Base-by-base conservation (phyloP, 2,113 vertebrate species). In the Misgurnus mizolepis region DNA sequence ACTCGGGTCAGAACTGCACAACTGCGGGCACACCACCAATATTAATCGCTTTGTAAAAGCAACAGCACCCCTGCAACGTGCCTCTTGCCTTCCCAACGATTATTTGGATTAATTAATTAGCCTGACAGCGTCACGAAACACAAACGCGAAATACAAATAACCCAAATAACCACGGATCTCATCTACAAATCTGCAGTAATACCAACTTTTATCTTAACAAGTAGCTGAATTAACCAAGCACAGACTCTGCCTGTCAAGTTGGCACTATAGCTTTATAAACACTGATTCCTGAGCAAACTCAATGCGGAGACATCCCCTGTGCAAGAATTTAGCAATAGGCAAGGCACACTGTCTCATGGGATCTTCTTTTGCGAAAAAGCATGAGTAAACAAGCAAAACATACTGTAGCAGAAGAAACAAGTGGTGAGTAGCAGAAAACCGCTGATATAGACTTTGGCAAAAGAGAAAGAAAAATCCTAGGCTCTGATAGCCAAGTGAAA, bases 61-160 rank as follows among this genome's bases (percentile, higher is more conserved):
- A 50, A 76, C 56, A 18, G 77, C 77, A 70, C 73, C 45, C 68
- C 68, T 55, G 64, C 80, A 68, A 58, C 12, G 14, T 69, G 74
- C 80, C 73, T 80, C 80, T 80, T 82, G 80, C 85, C 68, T 82
- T 77, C 56, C 43, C 22, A 47, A 60, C 70, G 61, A 80, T 84
- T 82, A 84, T 74, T 78, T 27, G 61, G 82, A 84, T 84, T 84
- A 66, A 86, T 84, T 65, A 74, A 58, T 60, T 82, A 66, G 72
- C 68, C 73, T n/a, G 17, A 79, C 40, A 67, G 76, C 72, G 17
- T 14, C 56, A 0, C 55, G 69, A 64, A 74, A 79, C 74, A 76
- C 45, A 78, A 78, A 83, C 56, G 0, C 55, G 69, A 64, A 74
- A 79, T 70, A 76, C 45, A 78, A 78, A 83, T 80, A 60, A 80